Base-by-base conservation (phyloP, 2,113 vertebrate species). In the Desmodus rotundus region DNA sequence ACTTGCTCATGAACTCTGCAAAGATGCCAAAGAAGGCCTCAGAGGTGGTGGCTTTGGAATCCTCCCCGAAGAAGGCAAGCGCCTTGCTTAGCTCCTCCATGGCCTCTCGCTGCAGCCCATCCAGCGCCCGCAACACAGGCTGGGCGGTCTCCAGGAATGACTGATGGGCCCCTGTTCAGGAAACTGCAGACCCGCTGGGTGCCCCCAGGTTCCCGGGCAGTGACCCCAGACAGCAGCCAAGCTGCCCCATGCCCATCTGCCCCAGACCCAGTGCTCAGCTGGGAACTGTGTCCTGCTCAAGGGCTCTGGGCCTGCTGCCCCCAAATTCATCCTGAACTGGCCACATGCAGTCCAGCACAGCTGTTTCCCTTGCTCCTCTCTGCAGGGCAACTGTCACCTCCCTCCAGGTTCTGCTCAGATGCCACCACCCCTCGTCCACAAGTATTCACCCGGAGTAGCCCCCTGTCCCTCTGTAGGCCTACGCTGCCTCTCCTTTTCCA, bases 21-120 rank as follows among this genome's bases (percentile, higher is more conserved):
- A 99, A 99, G 97, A 99, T 99, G 97, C 99, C 99, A 7, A 99
- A 99, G 98, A 99, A 99, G 41, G 98, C 97, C 97, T 99, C 99
- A 0, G 99, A 99, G 72, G 98, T 99, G 41, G 99, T 99, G 98
- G 98, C 98, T 92, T 99, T 99, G 5, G 99, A 98, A 97, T 99
- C 99, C 91, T 99, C 99, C 54, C 99, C 99, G 0, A 99, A 99
- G 98, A 99, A 99, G 36, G 99, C 99, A 28, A 99, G 95, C 52
- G 99, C 99, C 96, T 99, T 99, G 97, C 98, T 86, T 97, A 99
- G 99, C 93, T 99, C 99, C 0, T 99, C 99, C 98, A 99, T 99
- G 20, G 99, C 99, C 93, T 99, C 98, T 31, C 98, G 98, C 98
- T 99, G 99, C 96, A 99, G 98, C 0, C 99, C 99, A 0, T 99